phyloP scores from a whole-genome alignment of 2,888 invertebrate species.

The Tenthredo livida region DNA sequence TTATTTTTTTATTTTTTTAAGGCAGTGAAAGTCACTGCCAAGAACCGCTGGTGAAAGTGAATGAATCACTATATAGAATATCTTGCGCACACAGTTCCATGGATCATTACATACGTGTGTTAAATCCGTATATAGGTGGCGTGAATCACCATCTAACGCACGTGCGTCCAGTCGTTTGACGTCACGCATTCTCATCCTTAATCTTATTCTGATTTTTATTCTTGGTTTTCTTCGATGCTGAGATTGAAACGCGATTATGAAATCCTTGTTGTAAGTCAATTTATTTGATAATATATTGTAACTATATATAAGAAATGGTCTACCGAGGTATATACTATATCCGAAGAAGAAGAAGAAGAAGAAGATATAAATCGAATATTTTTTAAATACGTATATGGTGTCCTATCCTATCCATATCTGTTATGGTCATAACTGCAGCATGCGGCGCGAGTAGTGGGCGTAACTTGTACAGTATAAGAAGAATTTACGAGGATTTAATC shows the following conservation, averaged over 20 bases:
- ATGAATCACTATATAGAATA: constrained; percentile 33
- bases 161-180: not conserved
- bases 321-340: not conserved
- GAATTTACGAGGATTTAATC: constrained; percentile 77
- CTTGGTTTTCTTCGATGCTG: not conserved
- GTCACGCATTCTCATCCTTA: not conserved
- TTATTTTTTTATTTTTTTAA: not conserved
- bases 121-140: not conserved
- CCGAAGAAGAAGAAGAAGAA: not conserved
- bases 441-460: constrained; percentile 67
- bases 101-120: not conserved
- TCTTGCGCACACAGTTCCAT: not conserved
- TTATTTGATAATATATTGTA: not conserved
- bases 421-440: constrained; percentile 18
- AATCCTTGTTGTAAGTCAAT: no score
- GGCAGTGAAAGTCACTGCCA: constrained; percentile 34
- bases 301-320: not conserved
- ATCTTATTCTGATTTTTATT: not conserved
- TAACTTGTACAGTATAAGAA: constrained; percentile 50
- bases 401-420: not conserved
- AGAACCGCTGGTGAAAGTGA: constrained; percentile 36
- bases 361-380: not conserved
- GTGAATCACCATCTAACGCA: constrained; percentile 14
- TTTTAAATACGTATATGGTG: not conserved
- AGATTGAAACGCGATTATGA: no score